A percentile compares a stretch with the other conserved stretches of the same genome.
Evolutionary conservation across 2,113 vertebrate species (phyloP).

Genomic region (Aythya baeri): DNA sequence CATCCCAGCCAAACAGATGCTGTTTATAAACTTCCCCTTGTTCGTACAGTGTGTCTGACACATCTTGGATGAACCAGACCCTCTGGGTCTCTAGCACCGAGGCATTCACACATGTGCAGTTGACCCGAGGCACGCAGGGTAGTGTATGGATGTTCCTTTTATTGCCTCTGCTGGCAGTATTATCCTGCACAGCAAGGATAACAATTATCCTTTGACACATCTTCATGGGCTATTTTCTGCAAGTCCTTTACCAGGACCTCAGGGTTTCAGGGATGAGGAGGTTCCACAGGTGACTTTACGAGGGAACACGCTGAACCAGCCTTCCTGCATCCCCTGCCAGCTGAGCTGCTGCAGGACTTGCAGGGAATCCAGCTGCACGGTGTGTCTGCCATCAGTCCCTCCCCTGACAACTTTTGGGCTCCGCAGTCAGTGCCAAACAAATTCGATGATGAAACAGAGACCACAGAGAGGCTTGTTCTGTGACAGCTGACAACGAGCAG

Average conservation of each 20-base stretch:
- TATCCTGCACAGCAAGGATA: neutral
- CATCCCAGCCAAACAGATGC: neutral
- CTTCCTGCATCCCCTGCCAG: neutral
- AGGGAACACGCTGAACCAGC: neutral
- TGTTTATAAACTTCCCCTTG: neutral
- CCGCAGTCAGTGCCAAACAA: neutral
- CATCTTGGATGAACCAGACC: neutral
- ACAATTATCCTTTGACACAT: neutral
- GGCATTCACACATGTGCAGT: accelerated
- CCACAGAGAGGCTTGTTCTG: neutral
- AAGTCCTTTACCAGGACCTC: neutral
- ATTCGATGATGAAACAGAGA: neutral
- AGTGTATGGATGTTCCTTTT: neutral
- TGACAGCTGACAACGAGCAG: neutral
- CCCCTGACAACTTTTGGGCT: neutral
- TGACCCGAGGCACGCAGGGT: neutral
- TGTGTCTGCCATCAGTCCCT: neutral
- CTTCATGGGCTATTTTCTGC: neutral
- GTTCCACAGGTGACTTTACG: neutral
- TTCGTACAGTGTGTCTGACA: neutral
- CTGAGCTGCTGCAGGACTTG: neutral
- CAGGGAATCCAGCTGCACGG: neutral
- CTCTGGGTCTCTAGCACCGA: neutral
- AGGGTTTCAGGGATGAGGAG: neutral
- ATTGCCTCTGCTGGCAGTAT: neutral